Conservation (phyloP, 1,140 invertebrate genomes). For the Orius insidiosus region DNA sequence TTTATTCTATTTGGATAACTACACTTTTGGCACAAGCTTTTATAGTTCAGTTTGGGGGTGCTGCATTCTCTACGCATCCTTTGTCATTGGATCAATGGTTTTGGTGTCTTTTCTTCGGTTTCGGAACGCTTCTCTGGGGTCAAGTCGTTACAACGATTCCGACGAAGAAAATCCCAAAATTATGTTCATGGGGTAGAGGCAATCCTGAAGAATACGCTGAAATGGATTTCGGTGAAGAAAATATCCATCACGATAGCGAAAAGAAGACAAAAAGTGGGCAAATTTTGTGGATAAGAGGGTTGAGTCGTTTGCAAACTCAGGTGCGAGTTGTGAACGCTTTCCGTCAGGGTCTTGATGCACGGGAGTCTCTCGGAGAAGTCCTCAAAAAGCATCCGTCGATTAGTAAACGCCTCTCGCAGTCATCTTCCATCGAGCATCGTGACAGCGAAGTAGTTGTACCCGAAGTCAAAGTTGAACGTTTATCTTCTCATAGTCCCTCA, state of each 20-base stretch:
- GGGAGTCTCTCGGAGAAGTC: background rate
- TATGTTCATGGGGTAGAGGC: conserved; percentile 58
- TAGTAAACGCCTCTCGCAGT: conserved; percentile 1
- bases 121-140: conserved; percentile 91
- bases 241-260: conserved; percentile 62
- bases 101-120: conserved; percentile 95
- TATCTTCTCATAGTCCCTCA: too few species aligned
- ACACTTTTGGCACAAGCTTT: conserved; percentile 55
- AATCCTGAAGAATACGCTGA: conserved; percentile 30
- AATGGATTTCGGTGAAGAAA: conserved; percentile 72
- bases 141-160: conserved; percentile 93
- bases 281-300: conserved; percentile 96
- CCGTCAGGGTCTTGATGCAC: background rate
- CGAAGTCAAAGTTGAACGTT: too few species aligned
- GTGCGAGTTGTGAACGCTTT: conserved; percentile 38
- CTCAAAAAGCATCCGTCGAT: background rate
- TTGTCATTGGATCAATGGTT: conserved; percentile 91
- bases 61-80: conserved; percentile 85
- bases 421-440: background rate
- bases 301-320: conserved; percentile 97
- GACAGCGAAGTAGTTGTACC: too few species aligned
- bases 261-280: conserved; percentile 84
- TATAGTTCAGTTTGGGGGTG: conserved; percentile 92
- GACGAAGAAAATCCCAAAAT: conserved; percentile 86
- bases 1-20: conserved; percentile 91